A percentile compares a stretch with the other conserved stretches of the same genome.
These are phyloP conservation scores for Parnassius orleans DNA, from an alignment of 2,888 invertebrate genomes.

Conservation along the genomic window DNA sequence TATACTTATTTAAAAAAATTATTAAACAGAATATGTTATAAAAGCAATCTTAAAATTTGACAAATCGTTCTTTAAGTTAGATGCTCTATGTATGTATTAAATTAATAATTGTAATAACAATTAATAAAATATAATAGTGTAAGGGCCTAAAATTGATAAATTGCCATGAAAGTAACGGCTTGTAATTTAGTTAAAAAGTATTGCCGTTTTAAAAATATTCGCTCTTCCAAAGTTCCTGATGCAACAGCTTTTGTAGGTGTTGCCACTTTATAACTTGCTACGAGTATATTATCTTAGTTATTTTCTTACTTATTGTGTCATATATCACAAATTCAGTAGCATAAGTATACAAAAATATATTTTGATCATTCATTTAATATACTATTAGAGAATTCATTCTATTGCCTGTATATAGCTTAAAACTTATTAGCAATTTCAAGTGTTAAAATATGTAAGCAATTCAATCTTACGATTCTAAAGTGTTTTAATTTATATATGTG, in stretches of 20 bases:
- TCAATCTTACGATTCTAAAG: slow-evolving; percentile 5
- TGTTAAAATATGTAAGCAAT: slow-evolving; percentile 1
- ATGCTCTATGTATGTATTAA: slow-evolving; percentile 1
- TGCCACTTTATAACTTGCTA: slow-evolving; percentile 1
- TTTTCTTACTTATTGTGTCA: neutral
- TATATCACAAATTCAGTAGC: slow-evolving; percentile 15
- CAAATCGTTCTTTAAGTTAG: slow-evolving; percentile 3
- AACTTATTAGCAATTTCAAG: slow-evolving; percentile 19
- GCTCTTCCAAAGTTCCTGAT: slow-evolving; percentile 24
- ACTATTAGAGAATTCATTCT: slow-evolving; percentile 31
- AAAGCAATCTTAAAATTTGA: slow-evolving; percentile 4
- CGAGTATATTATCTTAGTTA: neutral
- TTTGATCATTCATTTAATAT: slow-evolving; percentile 6
- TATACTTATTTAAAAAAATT: neutral
- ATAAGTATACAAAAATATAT: slow-evolving; percentile 11
- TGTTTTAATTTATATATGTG: slow-evolving; percentile 26
- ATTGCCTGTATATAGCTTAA: slow-evolving; percentile 44
- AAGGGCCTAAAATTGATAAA: slow-evolving; percentile 16
- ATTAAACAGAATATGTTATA: slow-evolving; percentile 6
- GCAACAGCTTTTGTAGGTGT: slow-evolving; percentile 7
- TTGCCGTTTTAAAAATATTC: slow-evolving; percentile 8
- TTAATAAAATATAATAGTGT: slow-evolving; percentile 3
- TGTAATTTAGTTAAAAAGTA: slow-evolving; percentile 1
- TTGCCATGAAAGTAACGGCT: slow-evolving; percentile 8
- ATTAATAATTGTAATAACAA: neutral